Evolutionary conservation across 1,140 invertebrate species (phyloP).

Genomic region (Magallana angulata): DNA sequence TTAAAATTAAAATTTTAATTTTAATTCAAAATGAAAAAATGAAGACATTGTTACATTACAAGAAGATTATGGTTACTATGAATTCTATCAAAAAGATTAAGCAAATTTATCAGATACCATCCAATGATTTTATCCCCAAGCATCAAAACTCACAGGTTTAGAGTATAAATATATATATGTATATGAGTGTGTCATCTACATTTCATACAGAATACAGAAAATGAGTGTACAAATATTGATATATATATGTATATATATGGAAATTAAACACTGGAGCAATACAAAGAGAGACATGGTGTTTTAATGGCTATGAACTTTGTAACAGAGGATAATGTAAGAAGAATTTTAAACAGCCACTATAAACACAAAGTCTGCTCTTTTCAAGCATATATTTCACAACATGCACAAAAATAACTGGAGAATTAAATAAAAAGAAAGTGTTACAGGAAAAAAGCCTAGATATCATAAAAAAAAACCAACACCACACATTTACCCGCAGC

Average conservation of each 20-base stretch:
- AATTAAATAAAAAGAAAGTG: slow-evolving; percentile 37
- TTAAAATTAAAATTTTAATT: too few relatives aligned
- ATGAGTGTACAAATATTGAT: slow-evolving; percentile 38
- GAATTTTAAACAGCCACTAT: neutral
- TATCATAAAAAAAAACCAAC: slow-evolving; percentile 31
- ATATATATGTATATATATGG: slow-evolving; percentile 23
- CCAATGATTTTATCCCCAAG: slow-evolving; percentile 27
- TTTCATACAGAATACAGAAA: slow-evolving; percentile 30
- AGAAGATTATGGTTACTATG: too few relatives aligned
- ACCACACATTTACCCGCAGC: slow-evolving; percentile 15
- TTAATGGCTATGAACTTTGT: neutral
- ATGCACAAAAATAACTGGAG: slow-evolving; percentile 35
- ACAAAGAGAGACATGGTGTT: slow-evolving; percentile 5
- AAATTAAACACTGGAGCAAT: slow-evolving; percentile 38
- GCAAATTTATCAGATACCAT: neutral
- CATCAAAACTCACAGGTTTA: slow-evolving; percentile 35
- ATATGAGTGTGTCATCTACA: slow-evolving; percentile 31
- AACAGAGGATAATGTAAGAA: neutral
- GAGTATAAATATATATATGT: slow-evolving; percentile 26
- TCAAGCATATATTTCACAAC: slow-evolving; percentile 38
- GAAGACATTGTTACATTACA: too few relatives aligned
- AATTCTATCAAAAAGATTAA: too few relatives aligned
- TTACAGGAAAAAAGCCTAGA: slow-evolving; percentile 36
- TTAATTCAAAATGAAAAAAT: too few relatives aligned
- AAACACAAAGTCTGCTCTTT: slow-evolving; percentile 3